Conservation (phyloP, 37 sponge, comb jelly and placozoan genomes). For the Diacarnus erythraeanus region DNA sequence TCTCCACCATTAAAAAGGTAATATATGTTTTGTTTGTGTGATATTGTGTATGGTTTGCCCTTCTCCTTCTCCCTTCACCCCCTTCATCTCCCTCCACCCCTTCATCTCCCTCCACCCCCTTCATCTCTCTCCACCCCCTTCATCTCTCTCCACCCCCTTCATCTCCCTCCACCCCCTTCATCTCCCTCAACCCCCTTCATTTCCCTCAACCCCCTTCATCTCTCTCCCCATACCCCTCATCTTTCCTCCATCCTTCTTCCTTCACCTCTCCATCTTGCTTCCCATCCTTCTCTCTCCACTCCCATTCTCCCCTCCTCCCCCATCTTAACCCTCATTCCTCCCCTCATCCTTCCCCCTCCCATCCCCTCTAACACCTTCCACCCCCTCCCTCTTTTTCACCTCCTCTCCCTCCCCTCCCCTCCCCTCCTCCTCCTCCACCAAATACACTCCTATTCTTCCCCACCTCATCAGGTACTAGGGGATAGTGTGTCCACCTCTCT, state of each 20-base stretch:
- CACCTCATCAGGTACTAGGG: conserved; percentile 43
- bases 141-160: background rate
- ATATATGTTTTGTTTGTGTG: too few species aligned
- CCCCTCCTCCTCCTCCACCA: background rate
- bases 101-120: too few species aligned
- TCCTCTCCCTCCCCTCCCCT: background rate
- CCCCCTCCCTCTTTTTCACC: background rate
- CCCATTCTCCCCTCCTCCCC: background rate
- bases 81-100: too few species aligned
- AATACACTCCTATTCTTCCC: too few species aligned
- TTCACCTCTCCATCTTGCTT: too few species aligned
- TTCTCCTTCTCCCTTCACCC: too few species aligned
- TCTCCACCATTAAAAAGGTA: conserved; percentile 76
- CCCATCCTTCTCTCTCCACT: background rate
- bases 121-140: too few species aligned
- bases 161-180: background rate
- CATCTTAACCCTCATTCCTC: conserved; percentile 3
- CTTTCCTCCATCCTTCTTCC: too few species aligned
- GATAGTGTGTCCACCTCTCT: conserved; percentile 61
- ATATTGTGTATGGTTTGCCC: too few species aligned
- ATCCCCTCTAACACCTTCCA: background rate
- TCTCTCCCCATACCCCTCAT: too few species aligned
- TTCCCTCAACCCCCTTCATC: too few species aligned
- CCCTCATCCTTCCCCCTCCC: background rate
- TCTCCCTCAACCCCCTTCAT: too few species aligned